Conservation (phyloP, 2,113 vertebrate species). For the Mesitornis unicolor region DNA sequence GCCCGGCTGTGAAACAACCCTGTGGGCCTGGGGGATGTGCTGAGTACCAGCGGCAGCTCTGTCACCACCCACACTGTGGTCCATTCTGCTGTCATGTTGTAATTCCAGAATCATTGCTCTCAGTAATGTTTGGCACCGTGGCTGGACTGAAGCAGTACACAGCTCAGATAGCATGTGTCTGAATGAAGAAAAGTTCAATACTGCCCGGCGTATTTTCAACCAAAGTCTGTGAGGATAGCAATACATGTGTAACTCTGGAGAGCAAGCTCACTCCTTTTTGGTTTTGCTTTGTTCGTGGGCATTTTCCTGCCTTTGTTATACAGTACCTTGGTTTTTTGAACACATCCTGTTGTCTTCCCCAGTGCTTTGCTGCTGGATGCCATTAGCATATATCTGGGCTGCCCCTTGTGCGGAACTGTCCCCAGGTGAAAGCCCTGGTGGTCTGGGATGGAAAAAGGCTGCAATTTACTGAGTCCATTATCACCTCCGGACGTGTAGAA, state of each 20-base stretch:
- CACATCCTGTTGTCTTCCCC: constrained; percentile 7
- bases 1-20: background rate
- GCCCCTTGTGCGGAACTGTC: constrained; percentile 68
- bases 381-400: constrained; percentile 73
- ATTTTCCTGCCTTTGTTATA: constrained; percentile 40
- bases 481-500: constrained; percentile 84
- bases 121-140: background rate
- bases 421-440: constrained; percentile 69
- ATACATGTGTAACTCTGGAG: background rate
- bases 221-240: background rate
- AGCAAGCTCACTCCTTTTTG: background rate
- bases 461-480: constrained; percentile 86
- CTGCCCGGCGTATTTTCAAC: background rate
- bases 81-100: constrained; percentile 4
- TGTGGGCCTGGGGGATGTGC: background rate
- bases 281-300: constrained; percentile 32
- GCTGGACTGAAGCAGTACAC: background rate
- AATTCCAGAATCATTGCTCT: constrained; percentile 49
- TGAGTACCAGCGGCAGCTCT: background rate
- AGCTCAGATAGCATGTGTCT: background rate
- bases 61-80: background rate
- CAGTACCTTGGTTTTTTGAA: background rate
- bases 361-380: constrained; percentile 6
- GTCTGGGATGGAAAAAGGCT: constrained; percentile 73
- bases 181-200: background rate